A percentile compares a stretch with the other conserved stretches of the same genome.
phyloP scores from a whole-genome alignment of 2,113 vertebrate species.

The Trematocara macrostoma region DNA sequence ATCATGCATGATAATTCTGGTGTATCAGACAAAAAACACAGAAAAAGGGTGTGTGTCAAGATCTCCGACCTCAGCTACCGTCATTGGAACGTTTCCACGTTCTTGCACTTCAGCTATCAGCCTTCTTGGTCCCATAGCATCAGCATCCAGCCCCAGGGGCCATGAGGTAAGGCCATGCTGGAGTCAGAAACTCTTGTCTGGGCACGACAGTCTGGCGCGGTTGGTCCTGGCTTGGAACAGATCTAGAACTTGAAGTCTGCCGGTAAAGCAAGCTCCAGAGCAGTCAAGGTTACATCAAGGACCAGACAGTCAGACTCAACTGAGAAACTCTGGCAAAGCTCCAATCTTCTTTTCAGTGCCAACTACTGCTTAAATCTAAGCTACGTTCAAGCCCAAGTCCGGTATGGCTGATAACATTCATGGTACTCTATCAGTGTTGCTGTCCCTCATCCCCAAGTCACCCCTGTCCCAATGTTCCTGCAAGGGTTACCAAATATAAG shows the following conservation, averaged over 20 bases:
- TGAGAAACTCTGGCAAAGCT: slow-evolving; percentile 7
- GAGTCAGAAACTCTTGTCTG: slow-evolving; percentile 8
- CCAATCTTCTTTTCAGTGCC: slow-evolving; percentile 11
- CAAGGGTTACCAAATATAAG: not conserved
- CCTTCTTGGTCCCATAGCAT: not conserved
- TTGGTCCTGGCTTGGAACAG: not conserved
- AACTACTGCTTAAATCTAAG: slow-evolving; percentile 4
- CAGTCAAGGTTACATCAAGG: slow-evolving; percentile 27
- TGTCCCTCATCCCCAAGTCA: not conserved
- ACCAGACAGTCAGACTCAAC: not conserved
- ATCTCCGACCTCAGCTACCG: not conserved
- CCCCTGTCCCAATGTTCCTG: not conserved
- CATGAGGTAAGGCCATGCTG: not conserved
- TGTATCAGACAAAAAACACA: not conserved
- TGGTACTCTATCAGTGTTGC: slow-evolving; percentile 11
- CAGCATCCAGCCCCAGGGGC: not conserved
- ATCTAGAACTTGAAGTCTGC: not conserved
- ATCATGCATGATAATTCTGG: not conserved
- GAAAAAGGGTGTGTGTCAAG: not conserved
- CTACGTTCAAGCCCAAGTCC: slow-evolving; percentile 15
- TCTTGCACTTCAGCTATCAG: not conserved
- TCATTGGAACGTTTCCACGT: not conserved
- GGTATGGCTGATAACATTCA: slow-evolving; percentile 49
- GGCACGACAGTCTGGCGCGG: not conserved
- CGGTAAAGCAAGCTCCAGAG: not conserved